Conservation (phyloP, 1,140 invertebrate species). For the Hetaerina americana region DNA sequence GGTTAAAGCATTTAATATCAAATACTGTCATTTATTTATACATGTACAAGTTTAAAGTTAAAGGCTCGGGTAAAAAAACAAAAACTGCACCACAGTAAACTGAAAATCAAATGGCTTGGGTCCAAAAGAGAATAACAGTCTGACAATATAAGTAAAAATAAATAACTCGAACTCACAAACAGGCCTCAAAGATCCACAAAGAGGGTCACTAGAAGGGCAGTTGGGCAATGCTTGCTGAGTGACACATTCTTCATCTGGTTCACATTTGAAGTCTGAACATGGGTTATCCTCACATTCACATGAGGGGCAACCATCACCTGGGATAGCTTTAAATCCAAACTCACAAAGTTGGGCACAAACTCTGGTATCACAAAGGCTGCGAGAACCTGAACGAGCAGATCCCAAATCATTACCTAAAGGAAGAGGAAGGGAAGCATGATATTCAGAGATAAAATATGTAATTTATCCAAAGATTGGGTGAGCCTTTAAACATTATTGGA, state of each 20-base stretch:
- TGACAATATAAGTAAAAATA: too few species aligned
- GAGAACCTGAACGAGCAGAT: constrained; percentile 25
- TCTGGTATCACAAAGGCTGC: constrained; percentile 32
- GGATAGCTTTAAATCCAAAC: constrained; percentile 65
- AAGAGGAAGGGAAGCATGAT: neutral
- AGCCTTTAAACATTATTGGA: too few species aligned
- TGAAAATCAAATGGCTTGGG: too few species aligned
- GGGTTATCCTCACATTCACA: constrained; percentile 70
- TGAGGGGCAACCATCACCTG: constrained; percentile 56
- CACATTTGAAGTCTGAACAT: constrained; percentile 62
- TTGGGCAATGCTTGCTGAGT: constrained; percentile 23
- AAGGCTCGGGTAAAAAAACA: too few species aligned
- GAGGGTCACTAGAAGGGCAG: neutral
- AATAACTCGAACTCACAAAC: neutral
- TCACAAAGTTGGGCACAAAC: constrained; percentile 66
- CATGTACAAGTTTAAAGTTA: too few species aligned
- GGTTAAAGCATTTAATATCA: too few species aligned
- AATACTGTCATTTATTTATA: too few species aligned
- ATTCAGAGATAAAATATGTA: too few species aligned
- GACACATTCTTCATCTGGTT: constrained; percentile 55
- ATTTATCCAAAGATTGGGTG: too few species aligned
- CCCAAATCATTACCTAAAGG: neutral
- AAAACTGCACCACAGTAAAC: too few species aligned
- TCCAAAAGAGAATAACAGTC: too few species aligned
- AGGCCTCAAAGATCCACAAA: neutral